Evolutionary conservation across 2,113 vertebrate genomes (phyloP), one percentile per base, ranked within the genome.

Genomic region (Cyprinus carpio): DNA sequence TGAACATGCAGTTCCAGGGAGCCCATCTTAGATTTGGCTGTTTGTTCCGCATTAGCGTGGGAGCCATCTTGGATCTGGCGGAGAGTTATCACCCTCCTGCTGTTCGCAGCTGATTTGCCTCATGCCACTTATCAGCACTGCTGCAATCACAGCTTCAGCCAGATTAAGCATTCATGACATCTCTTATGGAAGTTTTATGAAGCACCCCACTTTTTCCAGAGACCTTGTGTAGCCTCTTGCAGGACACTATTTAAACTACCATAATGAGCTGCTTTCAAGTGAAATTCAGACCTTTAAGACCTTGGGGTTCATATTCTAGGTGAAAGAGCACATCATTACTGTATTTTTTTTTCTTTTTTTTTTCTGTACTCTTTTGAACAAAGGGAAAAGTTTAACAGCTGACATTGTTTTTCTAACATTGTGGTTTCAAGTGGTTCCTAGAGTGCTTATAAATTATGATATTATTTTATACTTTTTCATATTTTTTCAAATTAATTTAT

Each of bases 81-180:
- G 72, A 58, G 71, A 27, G 75, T 84, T 87, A 84, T 89, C 85
- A 84, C 81, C 56, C 78, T 77, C 87, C 82, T 82, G 72, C 87
- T 81, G 84, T 27, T 82, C 83, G 85, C 72, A 67, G 77, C 83
- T 88, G 89, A 86, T 90, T 91, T 88, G 75, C 83, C 69, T 84
- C 79, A 76, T 84, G 60, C 86, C 83, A 85, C 86, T 88, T 86
- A 85, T 80, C 87, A 87, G 86, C 78, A 56, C 77, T 81, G 85
- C 60, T 31, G 65, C 84, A 85, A 85, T 89, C 83, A 88, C 77
- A 87, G 20, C 65, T 51, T 31, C 56, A 71, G 80, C 58, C 82
- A 87, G 81, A 90, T 77, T 80, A 87, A 69, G 58, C 62, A 82
- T 75, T 76, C 82, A 83, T 72, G 75, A 20, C 82, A 82, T 76